Conservation (phyloP, 1,140 invertebrate genomes). For the Bradysia coprophila region DNA sequence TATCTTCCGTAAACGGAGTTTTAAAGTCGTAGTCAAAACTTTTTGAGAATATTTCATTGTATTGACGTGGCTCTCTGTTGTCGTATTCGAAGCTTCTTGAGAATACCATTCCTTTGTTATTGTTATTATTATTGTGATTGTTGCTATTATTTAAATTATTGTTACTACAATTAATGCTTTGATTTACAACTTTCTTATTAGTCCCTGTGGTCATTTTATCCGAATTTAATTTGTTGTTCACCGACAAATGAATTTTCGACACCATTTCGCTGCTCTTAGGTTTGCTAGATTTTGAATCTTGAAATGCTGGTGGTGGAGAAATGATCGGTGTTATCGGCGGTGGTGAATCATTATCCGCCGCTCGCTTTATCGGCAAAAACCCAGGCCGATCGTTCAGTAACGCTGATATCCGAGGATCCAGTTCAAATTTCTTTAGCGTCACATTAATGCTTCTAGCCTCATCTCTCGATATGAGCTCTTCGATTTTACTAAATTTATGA, state of each 20-base stretch:
- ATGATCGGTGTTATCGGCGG: conserved; percentile 27
- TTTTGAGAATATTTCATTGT: conserved; percentile 20
- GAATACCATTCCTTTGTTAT: conserved; percentile 21
- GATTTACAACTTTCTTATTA: too few relatives aligned
- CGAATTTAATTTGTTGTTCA: too few relatives aligned
- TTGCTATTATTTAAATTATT: not conserved
- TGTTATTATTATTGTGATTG: not conserved
- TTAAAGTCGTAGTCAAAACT: conserved; percentile 14
- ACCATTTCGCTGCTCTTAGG: not conserved
- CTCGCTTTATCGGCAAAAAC: conserved; percentile 17
- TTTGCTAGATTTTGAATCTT: conserved; percentile 15
- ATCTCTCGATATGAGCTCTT: conserved; percentile 19
- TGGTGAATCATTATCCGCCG: conserved; percentile 17
- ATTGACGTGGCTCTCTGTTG: conserved; percentile 12
- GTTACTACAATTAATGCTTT: too few relatives aligned
- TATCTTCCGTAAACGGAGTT: not conserved
- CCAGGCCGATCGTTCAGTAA: conserved; percentile 21
- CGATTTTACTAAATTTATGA: conserved; percentile 13
- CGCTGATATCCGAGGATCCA: conserved; percentile 16
- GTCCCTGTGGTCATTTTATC: too few relatives aligned
- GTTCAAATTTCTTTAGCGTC: conserved; percentile 13
- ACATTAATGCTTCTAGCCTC: conserved; percentile 11
- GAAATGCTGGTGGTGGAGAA: conserved; percentile 29
- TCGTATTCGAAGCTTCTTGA: conserved; percentile 24
- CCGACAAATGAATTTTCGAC: not conserved